These are phyloP conservation scores for Pammene fasciana DNA, from an alignment of 2,888 invertebrate species.

Conservation along the genomic window DNA sequence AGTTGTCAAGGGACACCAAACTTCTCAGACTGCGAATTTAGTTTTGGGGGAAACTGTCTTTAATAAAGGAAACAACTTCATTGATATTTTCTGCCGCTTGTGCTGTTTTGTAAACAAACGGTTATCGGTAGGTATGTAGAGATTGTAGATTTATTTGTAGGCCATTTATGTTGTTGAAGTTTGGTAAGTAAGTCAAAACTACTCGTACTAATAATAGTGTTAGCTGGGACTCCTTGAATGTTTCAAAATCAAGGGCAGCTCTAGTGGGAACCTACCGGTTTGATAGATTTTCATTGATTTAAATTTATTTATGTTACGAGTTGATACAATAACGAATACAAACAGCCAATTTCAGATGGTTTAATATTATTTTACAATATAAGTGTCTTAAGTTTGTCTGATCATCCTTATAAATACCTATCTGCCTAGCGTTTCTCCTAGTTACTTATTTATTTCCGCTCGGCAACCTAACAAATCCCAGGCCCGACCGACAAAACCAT, in stretches of 20 bases:
- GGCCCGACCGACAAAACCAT: too few relatives aligned
- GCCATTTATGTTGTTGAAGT: conserved; percentile 18
- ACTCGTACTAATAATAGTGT: not conserved
- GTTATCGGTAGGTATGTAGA: not conserved
- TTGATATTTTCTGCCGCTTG: not conserved
- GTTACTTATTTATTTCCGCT: too few relatives aligned
- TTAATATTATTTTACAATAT: too few relatives aligned
- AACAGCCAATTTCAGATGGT: too few relatives aligned
- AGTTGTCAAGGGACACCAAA: conserved; percentile 25
- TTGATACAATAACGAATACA: too few relatives aligned
- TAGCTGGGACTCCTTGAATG: not conserved
- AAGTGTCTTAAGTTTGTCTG: too few relatives aligned
- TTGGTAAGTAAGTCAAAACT: conserved; percentile 9
- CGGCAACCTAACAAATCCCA: too few relatives aligned
- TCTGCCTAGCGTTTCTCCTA: too few relatives aligned
- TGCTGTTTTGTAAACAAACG: not conserved
- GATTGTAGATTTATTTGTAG: not conserved
- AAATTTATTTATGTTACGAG: too few relatives aligned
- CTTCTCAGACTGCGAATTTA: conserved; percentile 19
- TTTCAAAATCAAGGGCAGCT: not conserved
- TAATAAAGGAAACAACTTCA: not conserved
- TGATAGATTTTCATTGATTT: too few relatives aligned
- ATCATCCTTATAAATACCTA: too few relatives aligned
- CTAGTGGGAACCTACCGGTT: not conserved
- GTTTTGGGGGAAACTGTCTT: not conserved